phyloP scores from a whole-genome alignment of 2,797 vertebrate genomes.

The Girardinus metallicus region DNA sequence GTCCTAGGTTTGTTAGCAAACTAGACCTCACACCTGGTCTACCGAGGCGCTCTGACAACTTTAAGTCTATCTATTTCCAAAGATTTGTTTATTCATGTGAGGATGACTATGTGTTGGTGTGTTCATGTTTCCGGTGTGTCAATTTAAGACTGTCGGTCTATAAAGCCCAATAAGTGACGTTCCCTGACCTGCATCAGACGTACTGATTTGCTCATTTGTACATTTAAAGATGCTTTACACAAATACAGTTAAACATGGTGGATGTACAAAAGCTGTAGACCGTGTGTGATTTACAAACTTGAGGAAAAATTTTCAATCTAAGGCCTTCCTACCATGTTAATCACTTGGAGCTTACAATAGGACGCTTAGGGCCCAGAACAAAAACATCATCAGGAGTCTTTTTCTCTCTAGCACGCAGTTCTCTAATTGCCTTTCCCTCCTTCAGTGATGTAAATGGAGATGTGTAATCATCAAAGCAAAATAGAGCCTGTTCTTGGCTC shows the following conservation, averaged over 20 bases:
- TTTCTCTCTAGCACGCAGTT: constrained; percentile 45
- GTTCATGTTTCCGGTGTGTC: constrained; percentile 4
- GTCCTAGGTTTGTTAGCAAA: too few species aligned
- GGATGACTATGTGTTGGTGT: not conserved
- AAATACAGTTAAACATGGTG: not conserved
- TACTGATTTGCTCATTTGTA: not conserved
- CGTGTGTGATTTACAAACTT: not conserved
- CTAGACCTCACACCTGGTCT: constrained; percentile 60
- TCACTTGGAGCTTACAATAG: constrained; percentile 22
- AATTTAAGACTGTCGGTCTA: not conserved
- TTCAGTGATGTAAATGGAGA: constrained; percentile 74
- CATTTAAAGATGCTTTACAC: not conserved
- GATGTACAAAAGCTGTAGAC: not conserved
- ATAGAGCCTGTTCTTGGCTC: constrained; percentile 59
- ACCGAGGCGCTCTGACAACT: constrained; percentile 14
- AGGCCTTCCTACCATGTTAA: constrained; percentile 34
- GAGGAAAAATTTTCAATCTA: constrained; percentile 17
- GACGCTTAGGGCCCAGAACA: constrained; percentile 51
- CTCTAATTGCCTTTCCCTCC: constrained; percentile 73
- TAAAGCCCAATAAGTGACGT: not conserved
- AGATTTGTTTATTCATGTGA: constrained; percentile 25
- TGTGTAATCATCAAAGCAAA: constrained; percentile 79
- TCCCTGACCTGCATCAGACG: not conserved
- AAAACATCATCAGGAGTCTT: constrained; percentile 57
- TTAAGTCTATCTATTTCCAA: constrained; percentile 34